Evolutionary conservation across 1,140 invertebrate genomes (phyloP), one percentile per base, ranked within the genome.

Genomic region (Macrosteles quadrilineatus): DNA sequence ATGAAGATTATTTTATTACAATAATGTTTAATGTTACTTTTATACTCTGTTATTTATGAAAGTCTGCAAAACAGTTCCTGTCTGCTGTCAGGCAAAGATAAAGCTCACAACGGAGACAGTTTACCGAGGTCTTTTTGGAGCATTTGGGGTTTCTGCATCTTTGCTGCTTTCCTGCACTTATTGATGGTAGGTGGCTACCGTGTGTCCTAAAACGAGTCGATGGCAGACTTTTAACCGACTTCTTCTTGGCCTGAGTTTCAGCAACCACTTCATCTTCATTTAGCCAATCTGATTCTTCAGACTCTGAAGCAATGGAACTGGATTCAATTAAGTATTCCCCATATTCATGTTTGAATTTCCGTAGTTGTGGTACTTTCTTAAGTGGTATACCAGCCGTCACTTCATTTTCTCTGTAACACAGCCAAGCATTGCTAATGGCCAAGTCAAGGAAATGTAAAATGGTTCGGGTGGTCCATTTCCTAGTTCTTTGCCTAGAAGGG

Each of bases 381-480:
- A 29, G 17, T 29, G 62, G 63, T 30, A 63, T 40, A 27, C 55
- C 45, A 17, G 45, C n/a, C 17, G 45, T 67, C 17, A 45, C 55
- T 11, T 43, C 27, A 27, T 74, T 64, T 47, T 45, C 50, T 59
- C 40, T 65, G 59, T 73, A 74, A 36, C 55, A 17, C 27, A 70
- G 31, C 72, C 73, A 74, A 23, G 62, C 47, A 67, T 67, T 69
- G 14, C 29, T 67, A 12, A 70, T 31, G 27, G 70, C 67, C 43
- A 74, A 53, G 57, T 73, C 70, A 50, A 74, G 53, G n/a, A 72
- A 66, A 47, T 74, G 70, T 29, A 73, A 43, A n/a, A 72, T 71
- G n/a, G 67, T 70, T 31, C 72, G 30, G 9, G 69, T 65, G 17
- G 73, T 74, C 30, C 65, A 74, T 65, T 74, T 74, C 47, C 64